Percentiles rank a stretch among this genome's conserved stretches.
Conservation (phyloP, 2,797 vertebrate species). For the Danio choprae region DNA sequence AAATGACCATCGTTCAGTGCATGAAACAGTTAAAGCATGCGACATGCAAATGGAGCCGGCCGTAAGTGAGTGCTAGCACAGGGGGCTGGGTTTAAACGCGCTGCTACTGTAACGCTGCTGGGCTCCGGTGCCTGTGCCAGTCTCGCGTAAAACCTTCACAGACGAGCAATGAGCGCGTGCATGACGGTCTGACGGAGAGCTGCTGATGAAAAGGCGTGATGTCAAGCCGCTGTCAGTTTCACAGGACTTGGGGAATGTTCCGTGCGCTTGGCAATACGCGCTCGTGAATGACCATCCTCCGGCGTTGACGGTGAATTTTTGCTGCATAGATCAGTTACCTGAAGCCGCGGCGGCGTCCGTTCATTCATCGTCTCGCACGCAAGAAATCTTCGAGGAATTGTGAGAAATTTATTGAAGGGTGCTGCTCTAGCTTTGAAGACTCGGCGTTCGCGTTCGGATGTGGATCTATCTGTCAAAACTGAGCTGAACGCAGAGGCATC, state of each 20-base stretch:
- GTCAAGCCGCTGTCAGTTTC: conserved; percentile 51
- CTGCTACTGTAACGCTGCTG: conserved; percentile 76
- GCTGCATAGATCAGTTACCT: conserved; percentile 54
- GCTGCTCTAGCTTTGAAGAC: no score
- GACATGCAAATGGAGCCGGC: conserved; percentile 65
- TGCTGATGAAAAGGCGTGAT: conserved; percentile 64
- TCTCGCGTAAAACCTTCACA: conserved; percentile 62
- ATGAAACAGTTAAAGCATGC: conserved; percentile 76
- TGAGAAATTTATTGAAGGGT: conserved; percentile 48
- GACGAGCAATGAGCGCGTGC: conserved; percentile 64
- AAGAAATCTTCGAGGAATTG: conserved; percentile 54
- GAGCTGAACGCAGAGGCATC: neutral
- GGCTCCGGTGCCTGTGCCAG: conserved; percentile 71
- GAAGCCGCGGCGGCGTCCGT: conserved; percentile 32
- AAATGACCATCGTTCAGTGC: neutral
- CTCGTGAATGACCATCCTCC: conserved; percentile 55
- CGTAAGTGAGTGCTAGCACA: conserved; percentile 64
- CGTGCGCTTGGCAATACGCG: conserved; percentile 54
- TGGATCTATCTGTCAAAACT: conserved; percentile 69
- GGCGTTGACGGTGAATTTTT: conserved; percentile 52
- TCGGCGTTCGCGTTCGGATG: conserved; percentile 46
- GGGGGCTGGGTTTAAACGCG: conserved; percentile 76
- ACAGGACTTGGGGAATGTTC: conserved; percentile 73
- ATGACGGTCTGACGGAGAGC: conserved; percentile 38
- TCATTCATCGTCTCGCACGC: conserved; percentile 39